A percentile compares a stretch with the other conserved stretches of the same genome.
These are phyloP conservation scores for Bicyclus anynana DNA, from an alignment of 1,140 invertebrate species.

Conservation along the genomic window DNA sequence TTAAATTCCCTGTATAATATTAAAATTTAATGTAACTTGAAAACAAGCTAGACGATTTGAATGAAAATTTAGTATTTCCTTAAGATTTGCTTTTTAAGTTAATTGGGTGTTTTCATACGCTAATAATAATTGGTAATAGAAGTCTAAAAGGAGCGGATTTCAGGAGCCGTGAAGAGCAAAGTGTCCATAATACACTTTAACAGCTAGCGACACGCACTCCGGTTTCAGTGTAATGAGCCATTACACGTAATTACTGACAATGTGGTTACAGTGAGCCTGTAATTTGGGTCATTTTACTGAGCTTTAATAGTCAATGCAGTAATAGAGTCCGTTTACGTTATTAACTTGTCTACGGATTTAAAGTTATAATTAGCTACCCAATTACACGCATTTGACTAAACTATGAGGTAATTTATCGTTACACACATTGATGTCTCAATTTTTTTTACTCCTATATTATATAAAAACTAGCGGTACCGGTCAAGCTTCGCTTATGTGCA, in stretches of 20 bases:
- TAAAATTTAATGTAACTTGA: no score
- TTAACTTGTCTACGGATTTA: neutral
- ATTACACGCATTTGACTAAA: no score
- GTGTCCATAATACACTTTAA: constrained; percentile 20
- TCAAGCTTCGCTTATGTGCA: no score
- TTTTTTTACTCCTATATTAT: no score
- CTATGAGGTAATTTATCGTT: no score
- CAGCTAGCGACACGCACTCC: constrained; percentile 29
- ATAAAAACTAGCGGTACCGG: no score
- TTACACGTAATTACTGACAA: constrained; percentile 40
- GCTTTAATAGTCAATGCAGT: constrained; percentile 5
- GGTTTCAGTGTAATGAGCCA: constrained; percentile 41
- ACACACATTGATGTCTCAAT: no score
- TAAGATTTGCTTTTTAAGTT: no score
- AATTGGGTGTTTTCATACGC: no score
- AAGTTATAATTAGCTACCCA: neutral
- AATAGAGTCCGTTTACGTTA: neutral
- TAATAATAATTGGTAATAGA: neutral
- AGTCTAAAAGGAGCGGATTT: neutral
- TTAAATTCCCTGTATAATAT: no score
- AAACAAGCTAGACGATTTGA: no score
- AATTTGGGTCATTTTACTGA: constrained; percentile 32
- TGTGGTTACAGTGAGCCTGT: constrained; percentile 30
- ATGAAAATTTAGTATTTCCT: no score
- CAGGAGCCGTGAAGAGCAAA: constrained; percentile 9